Percentiles rank a stretch among this genome's conserved stretches.
Conservation (phyloP, 1,140 invertebrate genomes). For the Pachypsylla venusta region DNA sequence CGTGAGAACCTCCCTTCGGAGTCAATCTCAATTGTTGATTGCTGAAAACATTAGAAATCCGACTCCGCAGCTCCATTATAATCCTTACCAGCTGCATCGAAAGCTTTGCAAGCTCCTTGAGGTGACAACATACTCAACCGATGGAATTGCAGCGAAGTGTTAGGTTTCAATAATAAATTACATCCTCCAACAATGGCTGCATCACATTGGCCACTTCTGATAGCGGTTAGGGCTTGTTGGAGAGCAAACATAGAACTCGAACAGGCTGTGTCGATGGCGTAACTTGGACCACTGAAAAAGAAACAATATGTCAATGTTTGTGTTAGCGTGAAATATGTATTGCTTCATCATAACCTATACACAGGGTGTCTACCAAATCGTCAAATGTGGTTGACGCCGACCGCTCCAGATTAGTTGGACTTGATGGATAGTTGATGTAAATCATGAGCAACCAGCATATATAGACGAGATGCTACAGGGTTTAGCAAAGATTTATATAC, state of each 20-base stretch:
- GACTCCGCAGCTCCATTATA: not conserved
- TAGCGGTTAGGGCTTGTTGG: constrained; percentile 68
- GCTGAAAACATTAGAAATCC: too few species aligned
- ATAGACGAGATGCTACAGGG: too few species aligned
- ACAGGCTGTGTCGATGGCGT: constrained; percentile 87
- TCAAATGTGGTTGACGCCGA: too few species aligned
- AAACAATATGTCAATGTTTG: not conserved
- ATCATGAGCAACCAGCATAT: too few species aligned
- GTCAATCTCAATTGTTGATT: too few species aligned
- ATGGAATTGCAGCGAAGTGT: constrained; percentile 81
- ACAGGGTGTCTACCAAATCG: too few species aligned
- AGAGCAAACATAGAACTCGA: constrained; percentile 82
- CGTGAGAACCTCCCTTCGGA: too few species aligned
- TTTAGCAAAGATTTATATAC: too few species aligned
- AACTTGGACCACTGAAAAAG: constrained; percentile 59
- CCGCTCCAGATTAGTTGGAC: too few species aligned
- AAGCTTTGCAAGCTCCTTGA: constrained; percentile 79
- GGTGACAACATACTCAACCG: constrained; percentile 75
- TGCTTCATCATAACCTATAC: too few species aligned
- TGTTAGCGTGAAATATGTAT: too few species aligned
- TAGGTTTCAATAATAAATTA: constrained; percentile 65
- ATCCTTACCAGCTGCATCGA: constrained; percentile 60
- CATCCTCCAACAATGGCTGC: constrained; percentile 80
- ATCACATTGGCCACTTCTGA: constrained; percentile 74
- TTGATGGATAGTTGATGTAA: too few species aligned